Percentiles rank a stretch among this genome's conserved stretches.
phyloP scores from a whole-genome alignment of 2,113 vertebrate species.

The Gadus chalcogrammus region DNA sequence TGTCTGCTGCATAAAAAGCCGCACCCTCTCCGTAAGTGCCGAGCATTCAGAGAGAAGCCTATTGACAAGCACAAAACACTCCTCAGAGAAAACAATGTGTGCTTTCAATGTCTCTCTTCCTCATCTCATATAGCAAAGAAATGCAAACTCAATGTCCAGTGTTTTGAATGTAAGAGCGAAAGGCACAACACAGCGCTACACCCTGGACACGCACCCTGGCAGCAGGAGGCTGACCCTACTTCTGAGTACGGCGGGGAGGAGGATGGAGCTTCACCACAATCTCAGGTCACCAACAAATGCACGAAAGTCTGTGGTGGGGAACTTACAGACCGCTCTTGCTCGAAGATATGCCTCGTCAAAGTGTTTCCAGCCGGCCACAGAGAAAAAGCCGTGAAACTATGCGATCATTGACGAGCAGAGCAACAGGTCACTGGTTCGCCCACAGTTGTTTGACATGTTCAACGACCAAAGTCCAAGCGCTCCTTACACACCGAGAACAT shows the following conservation, averaged over 20 bases:
- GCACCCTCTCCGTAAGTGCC: no score
- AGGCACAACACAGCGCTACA: not conserved
- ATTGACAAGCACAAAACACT: no score
- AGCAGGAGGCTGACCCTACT: not conserved
- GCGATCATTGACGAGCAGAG: constrained; percentile 25
- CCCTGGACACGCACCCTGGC: not conserved
- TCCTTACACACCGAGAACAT: no score
- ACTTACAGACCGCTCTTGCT: no score
- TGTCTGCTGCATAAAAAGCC: no score
- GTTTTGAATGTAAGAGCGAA: not conserved
- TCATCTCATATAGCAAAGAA: not conserved
- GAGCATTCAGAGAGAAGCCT: no score
- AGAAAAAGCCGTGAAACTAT: constrained; percentile 15
- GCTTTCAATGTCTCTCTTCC: not conserved
- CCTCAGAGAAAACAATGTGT: not conserved
- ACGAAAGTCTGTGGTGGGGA: no score
- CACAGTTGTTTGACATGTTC: no score
- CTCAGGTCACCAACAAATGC: no score
- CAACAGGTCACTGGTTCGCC: constrained; percentile 16
- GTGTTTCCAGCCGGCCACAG: constrained; percentile 10
- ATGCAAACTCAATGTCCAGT: not conserved
- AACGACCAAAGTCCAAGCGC: no score
- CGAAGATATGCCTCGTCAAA: constrained; percentile 4
- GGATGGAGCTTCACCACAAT: not conserved
- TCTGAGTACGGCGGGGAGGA: constrained; percentile 24